Base-by-base conservation (phyloP, 2,888 invertebrate species). In the Tetranychus truncatus region DNA sequence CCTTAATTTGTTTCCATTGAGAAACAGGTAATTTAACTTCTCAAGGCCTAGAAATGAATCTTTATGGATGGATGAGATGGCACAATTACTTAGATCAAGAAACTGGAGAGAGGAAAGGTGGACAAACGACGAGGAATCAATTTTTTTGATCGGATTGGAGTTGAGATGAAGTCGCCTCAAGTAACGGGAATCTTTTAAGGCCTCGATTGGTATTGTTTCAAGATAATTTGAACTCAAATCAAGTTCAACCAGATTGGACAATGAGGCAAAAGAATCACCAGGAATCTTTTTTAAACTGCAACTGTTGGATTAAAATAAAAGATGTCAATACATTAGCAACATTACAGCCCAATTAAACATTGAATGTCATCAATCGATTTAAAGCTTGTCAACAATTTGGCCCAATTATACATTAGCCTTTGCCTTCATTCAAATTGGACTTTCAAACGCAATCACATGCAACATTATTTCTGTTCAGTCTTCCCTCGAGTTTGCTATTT, bases 231-330 rank as follows among this genome's bases (percentile, higher is more conserved):
- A 76, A 74, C 78, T 78, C 6, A 79, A 74, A 73, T 79, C 79
- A 45, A 79, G 75, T 74, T 79, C 79, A 34, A 79, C 76, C 21
- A 79, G 77, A 71, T 79, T 79, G 24, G 77, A 77, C 18, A 79
- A 73, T 55, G 77, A 78, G 11, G 11, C 21, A 69, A 69, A 69
- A 20, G 69, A 20, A 69, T 69, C 69, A 69, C 78, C 75, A 69
- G 69, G 21, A 20, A 69, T 69, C 69, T 24, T 11, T 69, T 24
- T 69, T 69, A 69, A 20, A 24, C 21, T 69, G 34, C 69, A 69
- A 21, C 69, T 69, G 34, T 69, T 15, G 15, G 15, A 15, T 15
- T 7, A 55, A 2, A 55, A 55, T 5, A 15, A 15, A 55, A 55
- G 15, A 15, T 7, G 55, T 34, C 34, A 34, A 34, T 34, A 34